These are phyloP conservation scores for Pantherophis guttatus DNA, from an alignment of 2,113 vertebrate genomes.

Conservation along the genomic window DNA sequence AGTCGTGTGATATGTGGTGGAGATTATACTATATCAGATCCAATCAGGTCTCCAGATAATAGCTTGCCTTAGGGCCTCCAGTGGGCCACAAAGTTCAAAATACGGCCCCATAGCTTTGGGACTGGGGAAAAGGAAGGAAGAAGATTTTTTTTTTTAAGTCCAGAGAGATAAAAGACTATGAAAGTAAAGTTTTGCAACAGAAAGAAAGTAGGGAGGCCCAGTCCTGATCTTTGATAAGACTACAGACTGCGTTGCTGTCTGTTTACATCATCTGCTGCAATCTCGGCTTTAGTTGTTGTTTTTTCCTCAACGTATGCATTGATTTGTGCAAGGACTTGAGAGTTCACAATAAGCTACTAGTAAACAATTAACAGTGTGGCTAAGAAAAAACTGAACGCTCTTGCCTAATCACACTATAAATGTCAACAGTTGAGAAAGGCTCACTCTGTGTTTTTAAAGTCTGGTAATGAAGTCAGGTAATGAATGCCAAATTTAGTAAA, in stretches of 20 bases:
- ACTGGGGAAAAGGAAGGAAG: background rate
- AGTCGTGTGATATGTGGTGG: background rate
- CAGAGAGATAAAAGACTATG: slow-evolving; percentile 19
- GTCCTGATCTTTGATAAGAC: slow-evolving; percentile 1
- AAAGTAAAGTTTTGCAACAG: background rate
- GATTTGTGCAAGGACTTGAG: background rate
- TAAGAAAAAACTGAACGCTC: background rate
- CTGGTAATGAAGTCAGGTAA: background rate
- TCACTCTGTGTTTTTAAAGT: background rate
- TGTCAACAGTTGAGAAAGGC: background rate
- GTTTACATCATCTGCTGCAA: background rate
- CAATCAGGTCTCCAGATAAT: slow-evolving; percentile 29
- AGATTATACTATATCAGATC: slow-evolving; percentile 30
- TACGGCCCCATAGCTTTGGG: background rate
- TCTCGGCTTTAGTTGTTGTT: background rate
- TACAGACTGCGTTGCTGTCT: background rate
- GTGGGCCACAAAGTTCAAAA: background rate
- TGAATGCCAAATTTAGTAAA: background rate
- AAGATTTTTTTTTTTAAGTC: background rate
- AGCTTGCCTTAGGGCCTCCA: slow-evolving; percentile 27
- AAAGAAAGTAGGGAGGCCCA: background rate
- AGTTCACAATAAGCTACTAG: background rate
- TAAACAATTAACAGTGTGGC: background rate
- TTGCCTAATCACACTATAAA: background rate
- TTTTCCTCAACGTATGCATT: background rate